These are phyloP conservation scores for Leptobrachium ailaonicum DNA, from an alignment of 2,113 vertebrate species.

Conservation along the genomic window DNA sequence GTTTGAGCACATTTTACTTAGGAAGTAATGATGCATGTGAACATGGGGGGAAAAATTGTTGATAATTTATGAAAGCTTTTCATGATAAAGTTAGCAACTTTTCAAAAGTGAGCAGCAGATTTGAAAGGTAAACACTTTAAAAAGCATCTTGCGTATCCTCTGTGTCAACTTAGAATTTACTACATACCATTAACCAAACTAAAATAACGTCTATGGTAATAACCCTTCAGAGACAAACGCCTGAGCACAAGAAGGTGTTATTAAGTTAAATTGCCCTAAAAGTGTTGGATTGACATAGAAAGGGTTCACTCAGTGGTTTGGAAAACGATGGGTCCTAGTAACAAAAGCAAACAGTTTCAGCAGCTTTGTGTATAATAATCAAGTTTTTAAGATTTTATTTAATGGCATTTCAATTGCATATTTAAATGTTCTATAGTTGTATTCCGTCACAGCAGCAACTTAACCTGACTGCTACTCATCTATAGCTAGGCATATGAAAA, in stretches of 20 bases:
- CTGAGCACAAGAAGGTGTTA: conserved; percentile 71
- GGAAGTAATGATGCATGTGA: conserved; percentile 65
- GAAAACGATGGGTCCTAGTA: conserved; percentile 60
- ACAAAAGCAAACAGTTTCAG: conserved; percentile 59
- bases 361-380: conserved; percentile 45
- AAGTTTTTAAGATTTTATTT: neutral
- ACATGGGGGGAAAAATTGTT: conserved; percentile 47
- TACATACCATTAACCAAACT: conserved; percentile 77
- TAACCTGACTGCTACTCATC: too few species aligned
- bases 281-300: conserved; percentile 72
- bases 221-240: conserved; percentile 71
- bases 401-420: conserved; percentile 49
- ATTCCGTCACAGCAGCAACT: too few species aligned
- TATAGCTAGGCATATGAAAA: too few species aligned
- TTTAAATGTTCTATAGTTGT: conserved; percentile 44
- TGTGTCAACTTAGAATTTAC: conserved; percentile 70
- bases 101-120: conserved; percentile 55
- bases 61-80: conserved; percentile 62
- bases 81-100: conserved; percentile 60
- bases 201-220: conserved; percentile 78
- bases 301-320: conserved; percentile 69
- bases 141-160: conserved; percentile 60
- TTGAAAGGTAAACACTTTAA: conserved; percentile 67
- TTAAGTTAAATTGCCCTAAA: conserved; percentile 80
- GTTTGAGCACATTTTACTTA: conserved; percentile 61